Conservation (phyloP, 2,797 vertebrate genomes). For the Halcyon chelicuti region DNA sequence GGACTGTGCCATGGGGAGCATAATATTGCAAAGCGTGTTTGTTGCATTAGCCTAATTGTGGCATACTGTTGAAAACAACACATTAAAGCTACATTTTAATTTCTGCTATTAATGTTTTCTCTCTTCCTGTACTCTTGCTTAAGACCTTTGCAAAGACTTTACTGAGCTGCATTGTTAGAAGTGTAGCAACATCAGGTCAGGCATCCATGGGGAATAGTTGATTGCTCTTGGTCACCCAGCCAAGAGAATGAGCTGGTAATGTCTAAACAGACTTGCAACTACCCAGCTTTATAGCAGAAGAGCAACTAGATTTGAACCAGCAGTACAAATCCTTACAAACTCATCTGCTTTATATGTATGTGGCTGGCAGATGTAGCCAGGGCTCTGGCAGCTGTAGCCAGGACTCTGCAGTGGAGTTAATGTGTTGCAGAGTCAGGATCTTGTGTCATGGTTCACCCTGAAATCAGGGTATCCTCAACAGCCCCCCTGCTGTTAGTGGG, state of each 20-base stretch:
- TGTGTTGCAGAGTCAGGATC: background rate
- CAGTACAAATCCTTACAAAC: background rate
- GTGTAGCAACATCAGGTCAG: background rate
- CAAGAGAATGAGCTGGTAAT: background rate
- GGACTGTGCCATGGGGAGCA: background rate
- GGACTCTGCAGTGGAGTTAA: background rate
- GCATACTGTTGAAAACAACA: background rate
- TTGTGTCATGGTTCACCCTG: background rate
- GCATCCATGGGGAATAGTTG: background rate
- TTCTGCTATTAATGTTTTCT: background rate
- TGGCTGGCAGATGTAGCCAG: background rate
- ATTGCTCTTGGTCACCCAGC: background rate
- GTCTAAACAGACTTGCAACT: background rate
- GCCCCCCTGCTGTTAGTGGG: background rate
- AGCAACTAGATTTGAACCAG: background rate
- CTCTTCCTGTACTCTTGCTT: background rate
- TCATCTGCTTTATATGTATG: rapidly evolving
- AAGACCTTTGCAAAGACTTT: background rate
- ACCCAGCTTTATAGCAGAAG: background rate
- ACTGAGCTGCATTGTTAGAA: background rate
- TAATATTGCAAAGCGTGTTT: rapidly evolving
- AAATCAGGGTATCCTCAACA: background rate
- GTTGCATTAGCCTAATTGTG: background rate
- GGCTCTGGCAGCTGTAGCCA: background rate
- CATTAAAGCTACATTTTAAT: background rate